phyloP scores from a whole-genome alignment of 2,113 vertebrate genomes.

The Azemiops feae region DNA sequence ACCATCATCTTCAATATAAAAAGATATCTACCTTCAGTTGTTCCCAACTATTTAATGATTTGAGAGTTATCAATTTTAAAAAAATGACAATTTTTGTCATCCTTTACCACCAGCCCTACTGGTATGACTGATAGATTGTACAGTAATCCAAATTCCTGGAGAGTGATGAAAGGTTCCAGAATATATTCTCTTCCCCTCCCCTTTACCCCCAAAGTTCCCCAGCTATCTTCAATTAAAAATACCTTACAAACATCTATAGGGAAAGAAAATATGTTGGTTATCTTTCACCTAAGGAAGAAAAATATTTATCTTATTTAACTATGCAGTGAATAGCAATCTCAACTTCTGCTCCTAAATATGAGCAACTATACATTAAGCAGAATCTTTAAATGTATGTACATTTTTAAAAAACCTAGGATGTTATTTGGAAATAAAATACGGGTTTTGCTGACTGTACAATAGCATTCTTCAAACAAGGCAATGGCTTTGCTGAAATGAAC shows the following conservation, averaged over 20 bases:
- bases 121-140: background rate
- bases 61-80: background rate
- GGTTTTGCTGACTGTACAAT: background rate
- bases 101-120: no score
- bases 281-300: background rate
- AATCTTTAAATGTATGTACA: slow-evolving; percentile 57
- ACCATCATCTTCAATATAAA: background rate
- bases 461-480: background rate
- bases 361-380: background rate
- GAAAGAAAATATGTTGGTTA: background rate
- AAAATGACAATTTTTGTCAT: background rate
- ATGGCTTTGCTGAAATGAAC: background rate
- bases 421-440: background rate
- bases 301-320: background rate
- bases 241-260: slow-evolving; percentile 6
- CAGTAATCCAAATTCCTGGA: background rate
- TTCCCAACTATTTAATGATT: background rate
- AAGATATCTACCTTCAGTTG: background rate
- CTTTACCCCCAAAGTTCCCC: background rate
- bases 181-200: accelerated
- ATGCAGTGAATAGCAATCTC: background rate
- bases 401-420: slow-evolving; percentile 33
- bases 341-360: background rate
- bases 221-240: slow-evolving; percentile 6
- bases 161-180: background rate